Percentiles rank a stretch among this genome's conserved stretches.
Conservation (phyloP, 2,888 invertebrate species). For the Bimastos eiseni region DNA sequence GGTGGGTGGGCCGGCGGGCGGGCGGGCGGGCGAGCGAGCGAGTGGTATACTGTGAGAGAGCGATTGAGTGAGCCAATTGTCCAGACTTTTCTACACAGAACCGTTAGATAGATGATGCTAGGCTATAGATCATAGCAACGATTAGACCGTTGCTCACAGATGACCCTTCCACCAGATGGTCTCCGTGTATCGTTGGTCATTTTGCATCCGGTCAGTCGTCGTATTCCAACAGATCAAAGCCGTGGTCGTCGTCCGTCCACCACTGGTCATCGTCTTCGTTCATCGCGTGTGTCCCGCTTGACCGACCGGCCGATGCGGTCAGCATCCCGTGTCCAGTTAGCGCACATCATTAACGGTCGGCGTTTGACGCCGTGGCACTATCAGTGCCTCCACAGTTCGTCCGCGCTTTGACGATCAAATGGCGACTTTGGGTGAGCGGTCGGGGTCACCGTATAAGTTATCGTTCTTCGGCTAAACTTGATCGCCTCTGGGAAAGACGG, state of each 20-base stretch:
- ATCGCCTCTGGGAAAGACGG: not conserved
- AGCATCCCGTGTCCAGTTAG: not conserved
- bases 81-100: not conserved
- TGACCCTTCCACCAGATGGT: not conserved
- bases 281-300: conserved; percentile 13
- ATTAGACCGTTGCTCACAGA: not conserved
- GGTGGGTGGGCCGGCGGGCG: not conserved
- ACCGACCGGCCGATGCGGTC: not conserved
- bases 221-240: not conserved
- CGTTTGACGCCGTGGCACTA: not conserved
- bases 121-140: not conserved
- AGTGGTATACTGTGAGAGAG: not conserved
- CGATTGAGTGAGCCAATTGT: not conserved
- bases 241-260: not conserved
- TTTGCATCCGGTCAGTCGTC: not conserved
- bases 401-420: not conserved
- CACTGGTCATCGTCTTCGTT: not conserved
- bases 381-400: not conserved
- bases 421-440: not conserved
- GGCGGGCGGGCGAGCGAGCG: too few species aligned
- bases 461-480: conserved; percentile 13
- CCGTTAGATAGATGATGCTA: not conserved
- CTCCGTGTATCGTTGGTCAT: conserved; percentile 1
- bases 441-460: not conserved
- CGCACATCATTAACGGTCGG: not conserved